phyloP scores from a whole-genome alignment of 2,113 vertebrate species.

The Pelecanoides urinatrix region DNA sequence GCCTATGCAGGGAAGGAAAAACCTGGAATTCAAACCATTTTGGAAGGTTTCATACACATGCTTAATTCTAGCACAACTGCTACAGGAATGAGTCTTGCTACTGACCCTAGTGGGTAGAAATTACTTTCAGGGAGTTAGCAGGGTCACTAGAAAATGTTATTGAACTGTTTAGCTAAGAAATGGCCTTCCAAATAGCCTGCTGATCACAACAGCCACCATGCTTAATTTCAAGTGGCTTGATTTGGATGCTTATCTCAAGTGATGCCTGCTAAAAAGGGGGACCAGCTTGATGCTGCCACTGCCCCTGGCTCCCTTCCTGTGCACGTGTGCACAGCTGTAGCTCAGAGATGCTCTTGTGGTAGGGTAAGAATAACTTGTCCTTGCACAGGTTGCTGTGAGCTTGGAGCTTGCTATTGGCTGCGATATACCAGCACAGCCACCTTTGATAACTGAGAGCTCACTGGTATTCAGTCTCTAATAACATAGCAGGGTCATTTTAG shows the following conservation, averaged over 20 bases:
- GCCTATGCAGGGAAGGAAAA: not conserved
- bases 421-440: not conserved
- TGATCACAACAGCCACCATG: not conserved
- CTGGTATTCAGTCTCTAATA: constrained; percentile 33
- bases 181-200: not conserved
- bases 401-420: not conserved
- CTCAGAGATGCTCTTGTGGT: not conserved
- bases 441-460: constrained; percentile 40
- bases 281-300: not conserved
- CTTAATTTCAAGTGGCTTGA: not conserved
- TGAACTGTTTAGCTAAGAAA: not conserved
- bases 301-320: not conserved
- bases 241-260: not conserved
- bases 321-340: not conserved
- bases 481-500: not conserved
- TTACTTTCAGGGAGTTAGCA: not conserved
- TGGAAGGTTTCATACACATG: not conserved
- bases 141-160: not conserved
- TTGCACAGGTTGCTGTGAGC: constrained; percentile 5
- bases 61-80: not conserved
- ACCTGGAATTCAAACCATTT: not conserved
- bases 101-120: not conserved
- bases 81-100: not conserved
- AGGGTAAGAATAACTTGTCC: not conserved
- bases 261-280: not conserved